phyloP scores from a whole-genome alignment of 2,888 invertebrate genomes.

The Lasioglossum villosulum region DNA sequence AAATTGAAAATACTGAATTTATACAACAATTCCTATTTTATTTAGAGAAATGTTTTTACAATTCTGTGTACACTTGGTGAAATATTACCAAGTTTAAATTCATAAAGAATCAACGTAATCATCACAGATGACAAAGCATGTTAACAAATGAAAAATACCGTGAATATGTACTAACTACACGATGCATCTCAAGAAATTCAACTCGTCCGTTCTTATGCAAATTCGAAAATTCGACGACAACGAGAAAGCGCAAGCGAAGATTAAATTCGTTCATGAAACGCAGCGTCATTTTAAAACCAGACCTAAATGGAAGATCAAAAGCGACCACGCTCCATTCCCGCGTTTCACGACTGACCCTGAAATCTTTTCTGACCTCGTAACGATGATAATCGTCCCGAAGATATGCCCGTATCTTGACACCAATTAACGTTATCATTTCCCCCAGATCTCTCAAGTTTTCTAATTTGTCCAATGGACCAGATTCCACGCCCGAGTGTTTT shows the following conservation, averaged over 20 bases:
- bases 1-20: too few species aligned
- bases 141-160: too few species aligned
- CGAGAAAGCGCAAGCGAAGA: background rate
- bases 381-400: constrained; percentile 35
- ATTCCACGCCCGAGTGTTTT: background rate
- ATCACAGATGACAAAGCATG: too few species aligned
- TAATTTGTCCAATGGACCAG: constrained; percentile 22
- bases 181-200: background rate
- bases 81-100: too few species aligned
- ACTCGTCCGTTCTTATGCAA: background rate
- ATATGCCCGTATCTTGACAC: constrained; percentile 23
- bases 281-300: background rate
- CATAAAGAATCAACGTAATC: too few species aligned
- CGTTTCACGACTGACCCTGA: constrained; percentile 39
- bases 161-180: too few species aligned
- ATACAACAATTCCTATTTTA: background rate
- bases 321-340: constrained; percentile 12
- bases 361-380: constrained; percentile 34
- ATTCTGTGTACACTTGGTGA: too few species aligned
- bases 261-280: background rate
- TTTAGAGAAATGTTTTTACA: background rate
- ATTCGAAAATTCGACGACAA: background rate
- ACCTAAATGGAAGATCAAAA: constrained; percentile 13
- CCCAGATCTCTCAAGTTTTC: constrained; percentile 20
- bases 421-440: constrained; percentile 34